phyloP scores from a whole-genome alignment of 2,113 vertebrate genomes.

The Eclectus roratus region DNA sequence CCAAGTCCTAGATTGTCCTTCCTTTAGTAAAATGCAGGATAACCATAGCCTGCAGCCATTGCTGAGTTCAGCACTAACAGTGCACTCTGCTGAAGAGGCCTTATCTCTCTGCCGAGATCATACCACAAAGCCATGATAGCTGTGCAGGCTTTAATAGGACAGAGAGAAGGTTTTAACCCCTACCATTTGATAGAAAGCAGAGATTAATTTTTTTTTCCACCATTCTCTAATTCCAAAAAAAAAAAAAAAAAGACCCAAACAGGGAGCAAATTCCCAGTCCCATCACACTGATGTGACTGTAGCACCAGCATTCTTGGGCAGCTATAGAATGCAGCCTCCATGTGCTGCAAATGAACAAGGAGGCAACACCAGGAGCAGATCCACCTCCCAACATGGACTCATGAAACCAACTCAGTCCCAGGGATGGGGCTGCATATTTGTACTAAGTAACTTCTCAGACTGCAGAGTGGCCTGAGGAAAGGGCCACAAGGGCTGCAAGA shows the following conservation, averaged over 20 bases:
- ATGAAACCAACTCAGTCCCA: neutral
- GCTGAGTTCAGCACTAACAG: neutral
- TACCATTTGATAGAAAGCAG: neutral
- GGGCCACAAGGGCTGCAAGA: neutral
- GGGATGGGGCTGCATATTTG: neutral
- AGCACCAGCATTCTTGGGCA: neutral
- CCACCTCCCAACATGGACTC: neutral
- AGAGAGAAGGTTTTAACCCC: neutral
- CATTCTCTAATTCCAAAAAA: neutral
- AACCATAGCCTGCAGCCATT: neutral
- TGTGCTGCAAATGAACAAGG: fast-evolving
- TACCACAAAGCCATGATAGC: neutral
- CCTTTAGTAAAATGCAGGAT: neutral
- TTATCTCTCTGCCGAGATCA: neutral
- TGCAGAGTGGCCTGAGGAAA: neutral
- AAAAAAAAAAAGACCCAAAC: neutral
- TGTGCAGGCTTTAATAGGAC: neutral
- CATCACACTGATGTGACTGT: fast-evolving
- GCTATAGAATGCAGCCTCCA: fast-evolving
- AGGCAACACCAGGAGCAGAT: neutral
- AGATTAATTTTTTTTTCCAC: neutral
- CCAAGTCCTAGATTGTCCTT: neutral
- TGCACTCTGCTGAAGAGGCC: neutral
- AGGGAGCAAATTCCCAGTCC: neutral
- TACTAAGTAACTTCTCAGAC: neutral